phyloP scores from a whole-genome alignment of 2,888 invertebrate genomes.

The Leptothorax acervorum region DNA sequence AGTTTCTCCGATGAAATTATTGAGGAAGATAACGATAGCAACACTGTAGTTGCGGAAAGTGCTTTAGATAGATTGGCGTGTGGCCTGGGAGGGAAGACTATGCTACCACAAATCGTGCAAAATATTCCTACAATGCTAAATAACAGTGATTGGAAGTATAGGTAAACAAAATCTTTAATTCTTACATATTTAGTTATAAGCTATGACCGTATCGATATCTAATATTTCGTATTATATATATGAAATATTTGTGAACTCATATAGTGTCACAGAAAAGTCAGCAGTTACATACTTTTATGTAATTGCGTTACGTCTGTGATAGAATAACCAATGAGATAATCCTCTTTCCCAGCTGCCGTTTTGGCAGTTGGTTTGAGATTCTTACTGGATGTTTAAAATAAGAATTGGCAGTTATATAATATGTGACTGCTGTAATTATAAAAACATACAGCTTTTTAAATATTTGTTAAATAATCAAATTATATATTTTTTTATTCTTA shows the following conservation, averaged over 20 bases:
- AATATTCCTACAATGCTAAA: slow-evolving; percentile 95
- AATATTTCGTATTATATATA: not conserved
- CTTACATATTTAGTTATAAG: not conserved
- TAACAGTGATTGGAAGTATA: slow-evolving; percentile 93
- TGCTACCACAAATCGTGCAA: slow-evolving; percentile 95
- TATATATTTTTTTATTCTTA: not conserved
- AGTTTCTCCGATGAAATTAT: slow-evolving; percentile 93
- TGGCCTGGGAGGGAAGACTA: slow-evolving; percentile 96
- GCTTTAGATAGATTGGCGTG: slow-evolving; percentile 99
- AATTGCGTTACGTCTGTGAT: slow-evolving; percentile 82
- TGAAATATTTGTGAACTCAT: not conserved
- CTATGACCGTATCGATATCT: not conserved
- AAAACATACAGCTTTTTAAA: slow-evolving; percentile 72
- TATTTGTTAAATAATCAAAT: slow-evolving; percentile 20
- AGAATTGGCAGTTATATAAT: slow-evolving; percentile 72
- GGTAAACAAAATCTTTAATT: slow-evolving; percentile 83
- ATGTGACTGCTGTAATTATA: slow-evolving; percentile 68
- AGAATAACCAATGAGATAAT: slow-evolving; percentile 73
- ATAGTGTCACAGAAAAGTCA: slow-evolving; percentile 78
- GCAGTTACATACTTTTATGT: slow-evolving; percentile 73
- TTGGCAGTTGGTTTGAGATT: slow-evolving; percentile 65
- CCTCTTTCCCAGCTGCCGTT: slow-evolving; percentile 73
- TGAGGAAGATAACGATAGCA: slow-evolving; percentile 98
- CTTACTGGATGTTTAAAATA: slow-evolving; percentile 67
- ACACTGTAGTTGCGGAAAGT: slow-evolving; percentile 98